phyloP scores from a whole-genome alignment of 1,140 invertebrate species.

The Mylabris phalerata region DNA sequence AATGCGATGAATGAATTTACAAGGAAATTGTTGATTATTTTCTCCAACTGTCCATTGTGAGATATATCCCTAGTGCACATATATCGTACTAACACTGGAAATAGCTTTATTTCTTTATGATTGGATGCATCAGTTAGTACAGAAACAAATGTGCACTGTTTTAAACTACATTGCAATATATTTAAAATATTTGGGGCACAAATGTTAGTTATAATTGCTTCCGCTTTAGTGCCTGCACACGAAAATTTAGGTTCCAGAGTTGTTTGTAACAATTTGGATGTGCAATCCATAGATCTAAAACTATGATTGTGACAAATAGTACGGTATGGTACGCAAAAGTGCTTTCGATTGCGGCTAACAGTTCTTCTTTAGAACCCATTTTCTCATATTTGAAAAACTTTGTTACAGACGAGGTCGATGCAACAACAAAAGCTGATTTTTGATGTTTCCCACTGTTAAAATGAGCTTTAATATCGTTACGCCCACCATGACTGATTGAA shows the following conservation, averaged over 20 bases:
- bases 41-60: too few relatives aligned
- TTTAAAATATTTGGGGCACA: not conserved
- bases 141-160: not conserved
- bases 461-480: not conserved
- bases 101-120: constrained; percentile 12
- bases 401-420: constrained; percentile 4
- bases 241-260: constrained; percentile 7
- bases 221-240: constrained; percentile 12
- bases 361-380: constrained; percentile 7
- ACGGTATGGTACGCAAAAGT: constrained; percentile 23
- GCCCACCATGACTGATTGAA: not conserved
- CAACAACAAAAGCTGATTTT: not conserved
- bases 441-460: not conserved
- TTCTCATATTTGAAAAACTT: constrained; percentile 3
- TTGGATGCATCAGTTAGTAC: constrained; percentile 1
- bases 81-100: constrained; percentile 14
- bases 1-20: too few relatives aligned
- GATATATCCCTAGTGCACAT: too few relatives aligned
- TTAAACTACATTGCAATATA: constrained; percentile 11
- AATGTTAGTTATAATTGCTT: constrained; percentile 6
- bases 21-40: too few relatives aligned
- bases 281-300: constrained; percentile 29
- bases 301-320: constrained; percentile 22
- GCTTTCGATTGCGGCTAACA: constrained; percentile 16
- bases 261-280: constrained; percentile 20